These are phyloP conservation scores for Falco peregrinus DNA, from an alignment of 2,797 vertebrate genomes.

Conservation along the genomic window DNA sequence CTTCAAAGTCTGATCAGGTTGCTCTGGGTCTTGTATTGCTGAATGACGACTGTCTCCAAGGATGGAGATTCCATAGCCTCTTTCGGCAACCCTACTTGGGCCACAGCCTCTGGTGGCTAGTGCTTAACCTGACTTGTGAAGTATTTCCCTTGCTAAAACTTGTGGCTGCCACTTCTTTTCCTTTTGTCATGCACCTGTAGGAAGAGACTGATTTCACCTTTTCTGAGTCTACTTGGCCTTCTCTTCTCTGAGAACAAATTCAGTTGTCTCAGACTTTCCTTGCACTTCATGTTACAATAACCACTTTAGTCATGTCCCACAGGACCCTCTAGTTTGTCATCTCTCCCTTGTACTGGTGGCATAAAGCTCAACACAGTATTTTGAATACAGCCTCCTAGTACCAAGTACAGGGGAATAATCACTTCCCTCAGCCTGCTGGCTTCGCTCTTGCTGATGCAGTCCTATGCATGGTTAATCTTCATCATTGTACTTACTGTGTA, in stretches of 20 bases:
- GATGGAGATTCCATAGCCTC: background rate
- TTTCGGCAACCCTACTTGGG: background rate
- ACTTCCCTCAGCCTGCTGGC: background rate
- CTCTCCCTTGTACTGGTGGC: background rate
- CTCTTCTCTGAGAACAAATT: background rate
- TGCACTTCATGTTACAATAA: background rate
- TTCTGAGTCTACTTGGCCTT: background rate
- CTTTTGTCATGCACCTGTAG: background rate
- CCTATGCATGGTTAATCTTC: background rate
- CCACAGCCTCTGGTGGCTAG: background rate
- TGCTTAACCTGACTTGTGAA: background rate
- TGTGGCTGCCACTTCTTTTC: background rate
- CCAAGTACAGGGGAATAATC: background rate
- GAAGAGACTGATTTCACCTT: background rate
- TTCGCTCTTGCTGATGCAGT: background rate
- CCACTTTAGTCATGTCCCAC: background rate
- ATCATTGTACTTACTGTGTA: background rate
- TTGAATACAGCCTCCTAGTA: background rate
- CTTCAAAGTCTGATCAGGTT: background rate
- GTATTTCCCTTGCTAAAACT: background rate
- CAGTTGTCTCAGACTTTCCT: background rate
- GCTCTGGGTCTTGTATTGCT: background rate
- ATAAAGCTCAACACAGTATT: background rate
- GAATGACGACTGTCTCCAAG: background rate
- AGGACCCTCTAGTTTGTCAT: background rate